phyloP scores from a whole-genome alignment of 2,888 invertebrate genomes.

The Mycalesis mineus region DNA sequence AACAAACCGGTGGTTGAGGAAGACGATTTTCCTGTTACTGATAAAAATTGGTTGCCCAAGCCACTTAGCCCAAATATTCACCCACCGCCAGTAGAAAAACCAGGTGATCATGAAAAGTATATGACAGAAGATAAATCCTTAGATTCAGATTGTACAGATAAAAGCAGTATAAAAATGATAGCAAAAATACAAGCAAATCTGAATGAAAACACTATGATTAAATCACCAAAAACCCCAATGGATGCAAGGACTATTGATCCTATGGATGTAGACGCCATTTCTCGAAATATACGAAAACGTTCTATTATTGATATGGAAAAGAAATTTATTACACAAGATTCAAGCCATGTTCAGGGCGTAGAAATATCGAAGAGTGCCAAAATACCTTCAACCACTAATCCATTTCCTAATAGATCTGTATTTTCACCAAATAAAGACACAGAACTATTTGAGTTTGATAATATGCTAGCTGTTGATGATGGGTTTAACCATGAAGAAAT shows the following conservation, averaged over 20 bases:
- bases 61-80: constrained; percentile 58
- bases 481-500: constrained; percentile 82
- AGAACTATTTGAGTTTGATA: constrained; percentile 81
- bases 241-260: constrained; percentile 68
- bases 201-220: constrained; percentile 73
- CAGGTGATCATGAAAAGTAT: constrained; percentile 65
- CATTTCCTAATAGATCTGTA: constrained; percentile 79
- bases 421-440: constrained; percentile 84
- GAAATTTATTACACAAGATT: constrained; percentile 62
- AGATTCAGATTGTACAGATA: constrained; percentile 64
- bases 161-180: constrained; percentile 68
- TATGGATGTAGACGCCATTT: constrained; percentile 53
- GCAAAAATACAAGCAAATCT: constrained; percentile 72
- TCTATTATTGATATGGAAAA: constrained; percentile 60
- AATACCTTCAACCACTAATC: constrained; percentile 63
- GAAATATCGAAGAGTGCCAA: constrained; percentile 72
- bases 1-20: constrained; percentile 44
- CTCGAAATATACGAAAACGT: constrained; percentile 52
- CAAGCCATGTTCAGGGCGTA: constrained; percentile 65
- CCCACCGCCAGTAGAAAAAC: constrained; percentile 65
- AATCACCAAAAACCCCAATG: constrained; percentile 72
- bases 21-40: constrained; percentile 48
- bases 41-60: constrained; percentile 65
- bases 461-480: constrained; percentile 79
- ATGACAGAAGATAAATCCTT: constrained; percentile 69